phyloP scores from a whole-genome alignment of 2,797 vertebrate genomes.

The Emys orbicularis region DNA sequence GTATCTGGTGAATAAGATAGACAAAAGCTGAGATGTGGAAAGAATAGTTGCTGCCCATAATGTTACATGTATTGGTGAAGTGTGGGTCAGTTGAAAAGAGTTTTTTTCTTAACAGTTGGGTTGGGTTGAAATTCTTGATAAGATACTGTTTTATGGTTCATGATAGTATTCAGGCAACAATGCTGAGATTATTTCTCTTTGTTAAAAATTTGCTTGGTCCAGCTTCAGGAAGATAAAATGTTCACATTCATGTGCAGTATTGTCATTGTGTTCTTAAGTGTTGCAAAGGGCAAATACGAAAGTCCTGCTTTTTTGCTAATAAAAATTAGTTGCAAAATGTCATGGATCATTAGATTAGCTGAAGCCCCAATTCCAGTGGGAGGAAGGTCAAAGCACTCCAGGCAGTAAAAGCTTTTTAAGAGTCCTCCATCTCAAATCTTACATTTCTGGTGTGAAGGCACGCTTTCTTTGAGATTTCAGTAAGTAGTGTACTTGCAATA shows the following conservation, averaged over 20 bases:
- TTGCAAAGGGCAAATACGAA: not conserved
- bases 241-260: not conserved
- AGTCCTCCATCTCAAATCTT: not conserved
- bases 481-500: constrained; percentile 1
- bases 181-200: not conserved
- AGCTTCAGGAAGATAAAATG: not conserved
- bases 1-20: not conserved
- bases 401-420: not conserved
- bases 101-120: not conserved
- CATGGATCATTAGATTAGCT: not conserved
- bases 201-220: not conserved
- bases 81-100: not conserved
- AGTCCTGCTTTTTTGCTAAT: not conserved
- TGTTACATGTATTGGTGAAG: not conserved
- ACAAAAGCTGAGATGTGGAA: not conserved
- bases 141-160: not conserved
- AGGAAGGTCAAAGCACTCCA: not conserved
- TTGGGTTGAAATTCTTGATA: not conserved
- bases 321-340: not conserved
- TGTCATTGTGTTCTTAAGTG: not conserved
- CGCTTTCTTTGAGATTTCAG: not conserved
- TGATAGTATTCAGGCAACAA: not conserved
- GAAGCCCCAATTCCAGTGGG: not conserved
- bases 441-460: constrained; percentile 15
- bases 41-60: not conserved